phyloP scores from a whole-genome alignment of 1,140 invertebrate species.

The Eulimnadia texana region DNA sequence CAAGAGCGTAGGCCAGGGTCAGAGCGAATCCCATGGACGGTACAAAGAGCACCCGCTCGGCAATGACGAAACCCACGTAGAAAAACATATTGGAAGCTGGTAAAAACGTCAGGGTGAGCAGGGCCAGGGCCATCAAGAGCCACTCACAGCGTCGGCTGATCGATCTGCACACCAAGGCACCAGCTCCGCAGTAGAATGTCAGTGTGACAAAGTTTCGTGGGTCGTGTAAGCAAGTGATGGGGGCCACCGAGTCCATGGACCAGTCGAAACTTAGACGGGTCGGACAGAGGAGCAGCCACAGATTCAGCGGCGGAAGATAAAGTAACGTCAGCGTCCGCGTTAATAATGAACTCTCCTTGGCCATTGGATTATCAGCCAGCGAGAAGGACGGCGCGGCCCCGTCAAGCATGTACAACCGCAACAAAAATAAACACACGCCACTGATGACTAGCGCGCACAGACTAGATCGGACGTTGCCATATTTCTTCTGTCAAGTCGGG shows the following conservation, averaged over 20 bases:
- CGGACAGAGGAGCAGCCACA: slow-evolving; percentile 64
- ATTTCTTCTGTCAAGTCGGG: background rate
- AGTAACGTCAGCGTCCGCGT: slow-evolving; percentile 69
- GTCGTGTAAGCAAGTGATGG: slow-evolving; percentile 56
- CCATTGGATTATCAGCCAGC: slow-evolving; percentile 77
- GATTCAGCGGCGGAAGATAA: slow-evolving; percentile 58
- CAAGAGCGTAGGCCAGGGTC: slow-evolving; percentile 58
- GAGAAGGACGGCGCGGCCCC: slow-evolving; percentile 58
- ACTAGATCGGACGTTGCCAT: background rate
- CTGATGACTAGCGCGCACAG: background rate
- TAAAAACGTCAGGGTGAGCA: slow-evolving; percentile 76
- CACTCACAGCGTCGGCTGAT: background rate
- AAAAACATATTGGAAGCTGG: slow-evolving; percentile 88
- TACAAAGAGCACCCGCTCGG: slow-evolving; percentile 85
- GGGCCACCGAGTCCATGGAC: slow-evolving; percentile 85
- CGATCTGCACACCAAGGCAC: background rate
- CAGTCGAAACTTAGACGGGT: slow-evolving; percentile 79
- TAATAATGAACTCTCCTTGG: slow-evolving; percentile 43
- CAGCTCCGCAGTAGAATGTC: slow-evolving; percentile 44
- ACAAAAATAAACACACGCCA: background rate
- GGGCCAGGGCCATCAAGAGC: slow-evolving; percentile 36
- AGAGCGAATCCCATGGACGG: slow-evolving; percentile 92
- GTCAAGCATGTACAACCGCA: slow-evolving; percentile 40
- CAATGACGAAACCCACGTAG: slow-evolving; percentile 93
- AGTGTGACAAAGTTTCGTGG: slow-evolving; percentile 52